Evolutionary conservation across 1,140 invertebrate species (phyloP).

Genomic region (Odontomachus brunneus): DNA sequence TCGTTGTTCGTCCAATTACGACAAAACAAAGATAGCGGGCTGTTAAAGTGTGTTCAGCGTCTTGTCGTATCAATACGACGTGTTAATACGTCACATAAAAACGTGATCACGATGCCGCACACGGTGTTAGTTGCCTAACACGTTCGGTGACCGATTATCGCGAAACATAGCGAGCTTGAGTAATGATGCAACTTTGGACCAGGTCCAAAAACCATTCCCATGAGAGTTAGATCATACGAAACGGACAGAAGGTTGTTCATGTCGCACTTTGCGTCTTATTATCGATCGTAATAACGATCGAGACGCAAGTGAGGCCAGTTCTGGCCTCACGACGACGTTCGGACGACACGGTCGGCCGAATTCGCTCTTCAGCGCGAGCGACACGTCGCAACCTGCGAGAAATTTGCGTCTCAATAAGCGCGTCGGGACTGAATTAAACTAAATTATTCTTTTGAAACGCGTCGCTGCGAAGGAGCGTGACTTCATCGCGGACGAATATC

Average conservation of each 20-base stretch:
- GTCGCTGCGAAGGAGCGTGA: neutral
- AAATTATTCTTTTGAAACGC: conserved; percentile 7
- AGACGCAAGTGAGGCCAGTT: neutral
- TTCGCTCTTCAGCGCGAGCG: neutral
- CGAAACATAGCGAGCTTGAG: neutral
- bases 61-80: neutral
- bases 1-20: neutral
- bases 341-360: neutral
- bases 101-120: neutral
- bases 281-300: neutral
- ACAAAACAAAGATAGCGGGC: neutral
- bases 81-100: neutral
- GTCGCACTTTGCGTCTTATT: neutral
- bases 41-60: neutral
- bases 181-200: conserved; percentile 49
- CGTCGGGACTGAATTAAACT: too few relatives aligned
- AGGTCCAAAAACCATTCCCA: conserved; percentile 35
- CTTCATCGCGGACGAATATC: too few relatives aligned
- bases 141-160: conserved; percentile 14
- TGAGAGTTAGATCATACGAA: neutral
- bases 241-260: neutral
- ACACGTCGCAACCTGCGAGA: conserved; percentile 10
- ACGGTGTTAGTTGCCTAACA: neutral
- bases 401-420: conserved; percentile 32
- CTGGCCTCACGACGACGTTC: neutral